Conservation (phyloP, 2,888 invertebrate species). For the Alentia gelatinosa region DNA sequence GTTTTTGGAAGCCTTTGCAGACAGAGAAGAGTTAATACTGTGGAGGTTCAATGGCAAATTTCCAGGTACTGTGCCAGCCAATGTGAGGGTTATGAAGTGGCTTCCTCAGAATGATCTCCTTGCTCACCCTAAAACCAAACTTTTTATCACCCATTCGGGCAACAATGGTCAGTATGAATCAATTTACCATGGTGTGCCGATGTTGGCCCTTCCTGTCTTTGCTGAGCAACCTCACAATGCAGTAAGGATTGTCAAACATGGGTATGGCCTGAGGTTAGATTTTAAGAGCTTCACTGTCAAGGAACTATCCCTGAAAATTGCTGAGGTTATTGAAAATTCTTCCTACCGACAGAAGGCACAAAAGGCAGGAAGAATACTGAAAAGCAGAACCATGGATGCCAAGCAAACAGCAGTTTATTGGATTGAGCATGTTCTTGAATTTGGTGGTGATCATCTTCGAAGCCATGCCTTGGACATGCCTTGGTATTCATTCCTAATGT, state of each 20-base stretch:
- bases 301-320: no score
- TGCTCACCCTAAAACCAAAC: slow-evolving; percentile 65
- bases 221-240: slow-evolving; percentile 67
- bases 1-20: not conserved
- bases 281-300: no score
- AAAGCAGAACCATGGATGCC: not conserved
- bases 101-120: slow-evolving; percentile 66
- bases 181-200: slow-evolving; percentile 70
- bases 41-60: not conserved
- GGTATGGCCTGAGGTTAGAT: no score
- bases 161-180: slow-evolving; percentile 68
- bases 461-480: slow-evolving; percentile 23
- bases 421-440: slow-evolving; percentile 28
- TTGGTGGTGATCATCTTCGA: slow-evolving; percentile 1
- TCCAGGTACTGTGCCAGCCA: not conserved
- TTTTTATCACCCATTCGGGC: slow-evolving; percentile 72
- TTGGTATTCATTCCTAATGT: slow-evolving; percentile 16
- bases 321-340: no score
- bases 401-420: not conserved
- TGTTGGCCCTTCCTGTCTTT: slow-evolving; percentile 67
- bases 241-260: no score
- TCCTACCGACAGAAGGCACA: not conserved
- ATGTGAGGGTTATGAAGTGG: slow-evolving; percentile 56
- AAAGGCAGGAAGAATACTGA: slow-evolving; percentile 1
- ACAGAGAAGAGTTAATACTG: not conserved